Conservation (phyloP, 2,797 vertebrate genomes). For the Myiotriccus ornatus region DNA sequence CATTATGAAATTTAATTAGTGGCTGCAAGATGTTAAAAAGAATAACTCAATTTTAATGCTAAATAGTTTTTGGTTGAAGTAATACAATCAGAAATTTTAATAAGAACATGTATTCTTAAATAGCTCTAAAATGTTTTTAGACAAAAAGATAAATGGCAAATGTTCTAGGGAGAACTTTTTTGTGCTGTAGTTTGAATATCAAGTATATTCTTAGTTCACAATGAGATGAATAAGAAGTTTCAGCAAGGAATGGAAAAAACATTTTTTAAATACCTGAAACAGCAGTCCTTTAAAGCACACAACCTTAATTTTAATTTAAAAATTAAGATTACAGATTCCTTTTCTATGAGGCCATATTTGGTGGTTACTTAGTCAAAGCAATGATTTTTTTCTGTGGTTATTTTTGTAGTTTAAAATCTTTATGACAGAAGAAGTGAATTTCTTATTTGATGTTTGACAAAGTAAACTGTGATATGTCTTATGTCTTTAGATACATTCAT, state of each 20-base stretch:
- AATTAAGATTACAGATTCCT: not conserved
- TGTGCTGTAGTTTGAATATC: not conserved
- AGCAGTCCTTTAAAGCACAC: not conserved
- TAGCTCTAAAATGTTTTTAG: not conserved
- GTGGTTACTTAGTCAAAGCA: not conserved
- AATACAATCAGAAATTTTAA: not conserved
- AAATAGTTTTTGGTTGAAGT: not conserved
- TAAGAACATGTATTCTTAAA: not conserved
- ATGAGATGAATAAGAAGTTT: not conserved
- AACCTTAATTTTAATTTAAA: not conserved
- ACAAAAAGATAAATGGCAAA: not conserved
- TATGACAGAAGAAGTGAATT: not conserved
- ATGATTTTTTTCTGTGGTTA: not conserved
- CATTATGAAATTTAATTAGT: not conserved
- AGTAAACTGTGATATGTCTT: not conserved
- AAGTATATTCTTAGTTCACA: not conserved
- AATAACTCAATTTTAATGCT: not conserved
- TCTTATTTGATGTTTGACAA: not conserved
- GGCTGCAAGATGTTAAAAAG: not conserved
- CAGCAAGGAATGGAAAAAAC: not conserved
- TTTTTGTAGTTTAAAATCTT: not conserved
- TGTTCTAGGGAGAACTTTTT: not conserved
- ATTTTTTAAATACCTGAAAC: not conserved
- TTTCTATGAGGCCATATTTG: not conserved
- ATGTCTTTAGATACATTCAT: not conserved